A percentile compares a stretch with the other conserved stretches of the same genome.
Conservation (phyloP, 2,888 invertebrate genomes). For the Harpagoxenus sublaevis region DNA sequence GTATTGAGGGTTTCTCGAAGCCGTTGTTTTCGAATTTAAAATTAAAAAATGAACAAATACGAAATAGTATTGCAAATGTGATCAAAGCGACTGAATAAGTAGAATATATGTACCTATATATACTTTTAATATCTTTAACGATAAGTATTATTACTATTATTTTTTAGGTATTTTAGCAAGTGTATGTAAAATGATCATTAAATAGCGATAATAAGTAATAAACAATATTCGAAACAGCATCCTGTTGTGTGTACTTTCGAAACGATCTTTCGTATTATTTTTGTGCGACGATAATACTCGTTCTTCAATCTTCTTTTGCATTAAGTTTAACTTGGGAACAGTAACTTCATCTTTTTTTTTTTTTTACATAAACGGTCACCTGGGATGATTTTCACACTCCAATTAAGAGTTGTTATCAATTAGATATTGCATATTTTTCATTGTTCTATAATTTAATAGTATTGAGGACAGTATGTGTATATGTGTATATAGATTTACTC, state of each 20-base stretch:
- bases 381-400: too few relatives aligned
- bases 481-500: too few relatives aligned
- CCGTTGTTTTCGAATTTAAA: too few relatives aligned
- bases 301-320: neutral
- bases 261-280: neutral
- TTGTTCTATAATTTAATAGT: too few relatives aligned
- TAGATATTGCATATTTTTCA: too few relatives aligned
- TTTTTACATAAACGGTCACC: too few relatives aligned
- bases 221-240: neutral
- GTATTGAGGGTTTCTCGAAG: too few relatives aligned
- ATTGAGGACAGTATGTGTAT: too few relatives aligned
- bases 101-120: neutral
- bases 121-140: neutral
- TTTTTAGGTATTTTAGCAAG: neutral
- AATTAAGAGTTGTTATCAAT: too few relatives aligned
- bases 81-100: neutral
- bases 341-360: too few relatives aligned
- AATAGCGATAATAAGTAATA: neutral
- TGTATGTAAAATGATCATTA: neutral
- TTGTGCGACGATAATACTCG: neutral
- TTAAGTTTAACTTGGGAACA: neutral
- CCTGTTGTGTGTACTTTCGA: neutral
- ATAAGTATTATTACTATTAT: neutral
- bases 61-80: too few relatives aligned
- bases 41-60: too few relatives aligned